Evolutionary conservation across 2,888 invertebrate genomes (phyloP).

Genomic region (Macrophya annulata): DNA sequence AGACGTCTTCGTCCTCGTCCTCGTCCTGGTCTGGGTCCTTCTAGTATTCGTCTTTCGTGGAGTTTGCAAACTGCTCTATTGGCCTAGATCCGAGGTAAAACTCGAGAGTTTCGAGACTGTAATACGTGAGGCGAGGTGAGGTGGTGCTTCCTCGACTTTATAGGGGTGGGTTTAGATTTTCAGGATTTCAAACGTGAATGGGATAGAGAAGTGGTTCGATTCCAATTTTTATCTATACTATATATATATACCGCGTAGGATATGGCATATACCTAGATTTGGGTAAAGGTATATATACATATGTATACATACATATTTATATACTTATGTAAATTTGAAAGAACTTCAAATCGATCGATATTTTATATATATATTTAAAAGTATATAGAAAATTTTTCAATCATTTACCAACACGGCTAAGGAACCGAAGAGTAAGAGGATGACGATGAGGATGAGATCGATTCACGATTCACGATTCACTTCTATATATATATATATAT

Average conservation of each 20-base stretch:
- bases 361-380: too few relatives aligned
- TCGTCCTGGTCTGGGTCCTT: neutral
- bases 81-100: slow-evolving; percentile 23
- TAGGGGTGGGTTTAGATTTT: neutral
- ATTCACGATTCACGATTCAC: neutral
- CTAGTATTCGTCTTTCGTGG: neutral
- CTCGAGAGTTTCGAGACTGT: slow-evolving; percentile 15
- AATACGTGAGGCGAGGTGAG: neutral
- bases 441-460: neutral
- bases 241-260: too few relatives aligned
- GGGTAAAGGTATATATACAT: too few relatives aligned
- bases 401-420: neutral
- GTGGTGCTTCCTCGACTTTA: neutral
- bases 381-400: neutral
- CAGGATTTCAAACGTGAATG: slow-evolving; percentile 24
- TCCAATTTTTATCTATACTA: slow-evolving; percentile 8
- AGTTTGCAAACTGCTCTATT: slow-evolving; percentile 50
- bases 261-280: too few relatives aligned
- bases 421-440: neutral
- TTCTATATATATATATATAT: too few relatives aligned
- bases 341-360: neutral
- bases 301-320: neutral
- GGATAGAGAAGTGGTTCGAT: slow-evolving; percentile 21
- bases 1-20: neutral
- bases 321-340: neutral